These are phyloP conservation scores for Helicorthomorpha holstii DNA, from an alignment of 1,140 invertebrate species.

Conservation along the genomic window DNA sequence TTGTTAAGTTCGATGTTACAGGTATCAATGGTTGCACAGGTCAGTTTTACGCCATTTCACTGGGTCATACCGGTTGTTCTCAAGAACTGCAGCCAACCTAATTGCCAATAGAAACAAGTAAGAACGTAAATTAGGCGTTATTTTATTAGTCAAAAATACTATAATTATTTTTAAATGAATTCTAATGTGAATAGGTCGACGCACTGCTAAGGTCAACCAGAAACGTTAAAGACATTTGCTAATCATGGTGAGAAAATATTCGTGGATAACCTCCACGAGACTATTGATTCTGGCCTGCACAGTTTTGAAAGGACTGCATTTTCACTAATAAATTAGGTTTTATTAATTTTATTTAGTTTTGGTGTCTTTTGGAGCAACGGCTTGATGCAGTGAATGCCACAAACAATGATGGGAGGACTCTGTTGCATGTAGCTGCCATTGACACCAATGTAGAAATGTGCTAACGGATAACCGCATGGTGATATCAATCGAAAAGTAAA, in stretches of 20 bases:
- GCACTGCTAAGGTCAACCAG: conserved; percentile 80
- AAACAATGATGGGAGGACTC: conserved; percentile 81
- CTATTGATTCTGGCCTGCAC: conserved; percentile 61
- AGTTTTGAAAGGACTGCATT: not conserved
- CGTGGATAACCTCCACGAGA: conserved; percentile 87
- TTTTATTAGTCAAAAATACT: not conserved
- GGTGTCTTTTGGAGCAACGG: conserved; percentile 64
- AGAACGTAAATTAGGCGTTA: conserved; percentile 43
- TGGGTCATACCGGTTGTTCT: conserved; percentile 86
- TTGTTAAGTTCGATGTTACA: conserved; percentile 59
- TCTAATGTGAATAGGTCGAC: conserved; percentile 33
- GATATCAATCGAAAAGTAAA: too few species aligned
- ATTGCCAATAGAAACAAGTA: conserved; percentile 79
- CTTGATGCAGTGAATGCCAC: conserved; percentile 69
- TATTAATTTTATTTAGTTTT: conserved; percentile 15
- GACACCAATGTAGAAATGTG: conserved; percentile 84
- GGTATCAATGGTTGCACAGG: conserved; percentile 86
- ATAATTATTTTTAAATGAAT: too few species aligned
- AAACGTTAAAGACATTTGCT: conserved; percentile 55
- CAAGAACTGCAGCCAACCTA: conserved; percentile 77
- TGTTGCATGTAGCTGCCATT: conserved; percentile 83
- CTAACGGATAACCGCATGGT: conserved; percentile 62
- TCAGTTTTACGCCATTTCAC: conserved; percentile 85
- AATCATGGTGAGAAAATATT: conserved; percentile 76
- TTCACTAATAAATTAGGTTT: too few species aligned